These are phyloP conservation scores for Mimachlamys varia DNA, from an alignment of 2,888 invertebrate species.

Conservation along the genomic window DNA sequence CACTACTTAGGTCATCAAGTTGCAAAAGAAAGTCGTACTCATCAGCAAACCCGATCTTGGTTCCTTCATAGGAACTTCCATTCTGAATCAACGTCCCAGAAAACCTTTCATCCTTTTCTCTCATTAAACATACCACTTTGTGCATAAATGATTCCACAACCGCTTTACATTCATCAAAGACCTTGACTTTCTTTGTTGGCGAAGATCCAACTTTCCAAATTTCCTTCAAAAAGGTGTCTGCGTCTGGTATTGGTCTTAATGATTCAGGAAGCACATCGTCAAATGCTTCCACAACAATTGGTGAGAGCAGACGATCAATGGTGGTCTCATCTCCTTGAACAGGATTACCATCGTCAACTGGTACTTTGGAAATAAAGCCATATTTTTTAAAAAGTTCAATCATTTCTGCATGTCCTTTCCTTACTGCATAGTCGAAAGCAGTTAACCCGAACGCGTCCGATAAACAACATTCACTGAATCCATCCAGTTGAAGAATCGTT, in stretches of 20 bases:
- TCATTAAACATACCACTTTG: background rate
- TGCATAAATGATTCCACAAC: background rate
- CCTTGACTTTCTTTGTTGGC: background rate
- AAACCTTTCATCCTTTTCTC: background rate
- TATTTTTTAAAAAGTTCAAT: background rate
- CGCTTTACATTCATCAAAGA: background rate
- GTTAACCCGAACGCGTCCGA: background rate
- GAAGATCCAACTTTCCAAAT: conserved; percentile 3
- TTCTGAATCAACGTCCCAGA: background rate
- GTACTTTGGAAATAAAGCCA: background rate
- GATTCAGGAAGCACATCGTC: background rate
- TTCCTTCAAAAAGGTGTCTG: background rate
- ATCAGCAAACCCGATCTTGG: conserved; percentile 1
- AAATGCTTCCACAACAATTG: background rate
- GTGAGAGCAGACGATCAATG: background rate
- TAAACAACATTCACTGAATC: background rate
- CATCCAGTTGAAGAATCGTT: background rate
- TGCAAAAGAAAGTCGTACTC: conserved; percentile 9
- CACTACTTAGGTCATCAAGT: background rate
- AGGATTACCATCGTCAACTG: background rate
- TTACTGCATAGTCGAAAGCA: conserved; percentile 18
- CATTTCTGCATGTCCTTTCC: background rate
- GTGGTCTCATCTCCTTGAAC: background rate
- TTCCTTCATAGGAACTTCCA: conserved; percentile 10
- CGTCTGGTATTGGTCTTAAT: background rate